Conservation (phyloP, 2,888 invertebrate genomes). For the Drosophila neotestacea region DNA sequence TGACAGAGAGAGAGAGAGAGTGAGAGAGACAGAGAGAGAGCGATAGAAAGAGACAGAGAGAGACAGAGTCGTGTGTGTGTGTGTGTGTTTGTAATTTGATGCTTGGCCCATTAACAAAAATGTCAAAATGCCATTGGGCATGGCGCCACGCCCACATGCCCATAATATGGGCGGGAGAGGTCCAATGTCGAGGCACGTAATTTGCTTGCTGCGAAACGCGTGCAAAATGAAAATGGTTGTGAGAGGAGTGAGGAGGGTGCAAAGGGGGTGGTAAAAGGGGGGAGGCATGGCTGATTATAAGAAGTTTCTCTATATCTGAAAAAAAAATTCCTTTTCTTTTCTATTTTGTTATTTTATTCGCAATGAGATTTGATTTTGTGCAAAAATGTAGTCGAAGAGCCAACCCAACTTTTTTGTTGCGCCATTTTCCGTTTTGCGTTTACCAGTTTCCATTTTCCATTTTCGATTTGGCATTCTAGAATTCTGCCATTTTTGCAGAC, state of each 20-base stretch:
- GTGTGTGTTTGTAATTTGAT: constrained; percentile 73
- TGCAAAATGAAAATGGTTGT: constrained; percentile 47
- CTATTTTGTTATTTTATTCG: constrained; percentile 13
- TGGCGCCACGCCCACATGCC: constrained; percentile 21
- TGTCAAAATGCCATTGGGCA: constrained; percentile 79
- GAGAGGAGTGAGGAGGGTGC: background rate
- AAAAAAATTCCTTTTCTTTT: constrained; percentile 6
- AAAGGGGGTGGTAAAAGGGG: background rate
- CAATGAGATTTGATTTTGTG: constrained; percentile 58
- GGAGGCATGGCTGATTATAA: constrained; percentile 44
- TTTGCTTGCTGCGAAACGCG: constrained; percentile 68
- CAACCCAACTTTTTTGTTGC: background rate
- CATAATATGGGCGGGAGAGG: constrained; percentile 1
- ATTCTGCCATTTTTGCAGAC: constrained; percentile 35
- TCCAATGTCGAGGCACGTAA: constrained; percentile 66
- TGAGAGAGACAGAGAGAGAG: background rate
- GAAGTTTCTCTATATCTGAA: constrained; percentile 33
- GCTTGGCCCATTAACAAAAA: constrained; percentile 78
- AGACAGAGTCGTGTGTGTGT: constrained; percentile 34
- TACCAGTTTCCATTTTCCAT: constrained; percentile 9
- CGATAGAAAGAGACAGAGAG: too few species aligned
- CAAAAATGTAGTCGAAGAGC: constrained; percentile 39
- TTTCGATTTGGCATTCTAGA: constrained; percentile 12
- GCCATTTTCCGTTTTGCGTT: constrained; percentile 9
- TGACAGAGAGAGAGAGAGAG: background rate